Base-by-base conservation (phyloP, 2,888 invertebrate genomes). In the Mechanitis mazaeus region DNA sequence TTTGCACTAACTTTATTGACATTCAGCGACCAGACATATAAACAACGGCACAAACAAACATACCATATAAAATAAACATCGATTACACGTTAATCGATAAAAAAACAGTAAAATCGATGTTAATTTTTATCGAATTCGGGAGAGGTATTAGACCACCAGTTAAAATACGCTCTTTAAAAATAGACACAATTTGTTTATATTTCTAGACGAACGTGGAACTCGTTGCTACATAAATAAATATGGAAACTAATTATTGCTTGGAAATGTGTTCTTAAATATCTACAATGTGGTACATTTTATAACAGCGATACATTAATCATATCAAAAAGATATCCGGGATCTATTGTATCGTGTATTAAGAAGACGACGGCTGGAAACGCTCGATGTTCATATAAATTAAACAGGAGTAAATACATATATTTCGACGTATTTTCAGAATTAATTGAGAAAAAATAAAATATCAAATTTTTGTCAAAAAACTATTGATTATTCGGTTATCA, bases 41-140 rank as follows among this genome's bases (percentile, higher is more conserved):
- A 59, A 63, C 63, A 54, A 20, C 59, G 47, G 56, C 47, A 55
- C 63, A 60, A 63, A 63, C 50, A 60, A 59, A 60, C 54, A 60
- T 45, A 53, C 46, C 12, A 38, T 33, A 20, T 33, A 42, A 50
- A 42, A 55, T 61, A 61, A 61, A 61, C 46, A 54, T 55, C 58
- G 54, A 58, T 61, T 54, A n/a, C 31, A 61, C 50, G 31, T 50
- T n/a, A 31, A 50, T 50, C 50, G 50, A 50, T 50, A 31, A 50
- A 50, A 50, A 50, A 31, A 31, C 28, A 28, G 31, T 50, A 50
- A 50, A 50, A 50, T 6, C 31, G 1, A 31, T 31, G 50, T 28
- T 50, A 50, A 50, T 31, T 50, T 50, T 50, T 31, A 50, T 50
- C 31, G 50, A 31, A 50, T 50, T 50, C 31, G 31, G 50, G 31